Percentiles rank a stretch among this genome's conserved stretches.
These are phyloP conservation scores for Heliconius ethilla DNA, from an alignment of 2,888 invertebrate species.

Conservation along the genomic window DNA sequence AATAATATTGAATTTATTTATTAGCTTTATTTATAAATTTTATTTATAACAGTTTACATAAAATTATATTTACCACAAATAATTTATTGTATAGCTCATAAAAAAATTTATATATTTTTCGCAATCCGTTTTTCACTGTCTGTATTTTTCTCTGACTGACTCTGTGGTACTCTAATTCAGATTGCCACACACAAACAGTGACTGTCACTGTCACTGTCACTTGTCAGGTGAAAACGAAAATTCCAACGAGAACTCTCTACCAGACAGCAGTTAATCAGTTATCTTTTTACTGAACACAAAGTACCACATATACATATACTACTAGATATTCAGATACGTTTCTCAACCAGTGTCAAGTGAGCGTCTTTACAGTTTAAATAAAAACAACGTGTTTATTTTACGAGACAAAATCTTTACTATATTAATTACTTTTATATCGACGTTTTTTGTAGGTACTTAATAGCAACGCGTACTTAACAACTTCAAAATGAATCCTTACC, in stretches of 20 bases:
- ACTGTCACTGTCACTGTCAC: background rate
- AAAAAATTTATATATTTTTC: no score
- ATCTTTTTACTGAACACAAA: background rate
- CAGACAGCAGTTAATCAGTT: background rate
- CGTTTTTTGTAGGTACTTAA: constrained; percentile 18
- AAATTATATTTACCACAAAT: no score
- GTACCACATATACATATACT: background rate
- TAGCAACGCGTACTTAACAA: constrained; percentile 21
- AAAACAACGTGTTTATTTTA: constrained; percentile 2
- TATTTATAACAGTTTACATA: no score
- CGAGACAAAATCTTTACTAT: background rate
- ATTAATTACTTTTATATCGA: background rate
- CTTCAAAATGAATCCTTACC: constrained; percentile 71
- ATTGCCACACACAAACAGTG: no score
- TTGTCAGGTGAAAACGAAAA: background rate
- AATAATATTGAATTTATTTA: no score
- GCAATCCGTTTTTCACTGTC: no score
- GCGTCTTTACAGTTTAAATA: background rate
- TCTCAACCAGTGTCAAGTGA: background rate
- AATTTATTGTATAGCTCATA: no score
- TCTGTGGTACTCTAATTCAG: no score
- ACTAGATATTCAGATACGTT: constrained; percentile 6
- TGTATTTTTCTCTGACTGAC: no score
- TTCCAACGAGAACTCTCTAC: background rate
- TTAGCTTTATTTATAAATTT: no score